Conservation (phyloP, 2,888 invertebrate species). For the Drosophila pseudotakahashii region DNA sequence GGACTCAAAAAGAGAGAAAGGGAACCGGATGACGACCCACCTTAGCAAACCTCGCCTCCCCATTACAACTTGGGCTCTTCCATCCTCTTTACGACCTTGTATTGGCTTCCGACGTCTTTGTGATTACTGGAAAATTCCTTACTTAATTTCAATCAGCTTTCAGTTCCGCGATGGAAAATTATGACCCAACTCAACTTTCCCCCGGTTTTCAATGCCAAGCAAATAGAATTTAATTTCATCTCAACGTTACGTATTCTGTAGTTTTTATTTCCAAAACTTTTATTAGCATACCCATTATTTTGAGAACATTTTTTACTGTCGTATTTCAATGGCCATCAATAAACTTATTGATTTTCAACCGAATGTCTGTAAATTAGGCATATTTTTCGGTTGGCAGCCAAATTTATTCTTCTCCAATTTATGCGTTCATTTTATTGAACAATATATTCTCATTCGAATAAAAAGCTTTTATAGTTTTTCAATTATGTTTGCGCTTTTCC, state of each 20-base stretch:
- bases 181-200: not conserved
- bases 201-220: too few species aligned
- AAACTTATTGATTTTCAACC: constrained; percentile 17
- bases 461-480: constrained; percentile 5
- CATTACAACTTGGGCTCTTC: constrained; percentile 7
- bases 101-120: constrained; percentile 34
- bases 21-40: constrained; percentile 8
- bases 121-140: constrained; percentile 30
- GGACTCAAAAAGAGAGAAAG: not conserved
- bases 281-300: not conserved
- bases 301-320: not conserved
- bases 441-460: not conserved
- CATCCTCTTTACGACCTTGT: constrained; percentile 23
- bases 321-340: not conserved
- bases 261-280: not conserved
- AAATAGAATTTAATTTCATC: not conserved
- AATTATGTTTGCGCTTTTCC: not conserved
- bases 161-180: not conserved
- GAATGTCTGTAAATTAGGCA: constrained; percentile 9
- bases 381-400: not conserved
- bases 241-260: not conserved
- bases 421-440: constrained; percentile 13
- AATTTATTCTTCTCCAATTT: constrained; percentile 3
- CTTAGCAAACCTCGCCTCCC: constrained; percentile 8
- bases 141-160: constrained; percentile 32